Percentiles rank a stretch among this genome's conserved stretches.
Evolutionary conservation across 2,113 vertebrate genomes (phyloP).

Genomic region (Procavia capensis): DNA sequence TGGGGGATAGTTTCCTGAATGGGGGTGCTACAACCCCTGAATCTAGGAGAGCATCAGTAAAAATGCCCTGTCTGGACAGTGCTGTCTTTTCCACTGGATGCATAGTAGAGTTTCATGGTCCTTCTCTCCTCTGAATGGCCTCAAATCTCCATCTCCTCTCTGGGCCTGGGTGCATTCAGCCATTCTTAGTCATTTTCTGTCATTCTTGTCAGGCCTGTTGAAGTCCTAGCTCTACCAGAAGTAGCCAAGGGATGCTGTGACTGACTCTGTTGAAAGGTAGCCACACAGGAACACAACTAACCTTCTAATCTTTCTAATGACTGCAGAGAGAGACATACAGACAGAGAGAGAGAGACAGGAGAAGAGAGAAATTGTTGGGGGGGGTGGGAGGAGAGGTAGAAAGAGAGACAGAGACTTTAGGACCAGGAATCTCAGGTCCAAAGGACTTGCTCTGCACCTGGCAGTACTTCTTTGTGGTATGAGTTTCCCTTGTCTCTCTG

Average conservation of each 20-base stretch:
- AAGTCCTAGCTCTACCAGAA: background rate
- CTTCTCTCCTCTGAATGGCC: background rate
- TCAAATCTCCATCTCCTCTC: background rate
- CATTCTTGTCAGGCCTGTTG: background rate
- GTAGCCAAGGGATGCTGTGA: background rate
- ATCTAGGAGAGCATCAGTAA: background rate
- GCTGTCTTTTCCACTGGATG: background rate
- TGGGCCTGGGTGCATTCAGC: background rate
- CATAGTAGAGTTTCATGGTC: background rate
- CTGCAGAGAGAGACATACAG: background rate
- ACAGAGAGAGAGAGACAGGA: background rate
- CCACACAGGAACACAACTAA: background rate
- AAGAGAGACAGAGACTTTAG: background rate
- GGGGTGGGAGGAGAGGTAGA: too few species aligned
- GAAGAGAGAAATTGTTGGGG: background rate
- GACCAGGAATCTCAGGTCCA: too few species aligned
- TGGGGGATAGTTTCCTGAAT: background rate
- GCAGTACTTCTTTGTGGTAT: too few species aligned
- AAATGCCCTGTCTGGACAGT: rapidly evolving
- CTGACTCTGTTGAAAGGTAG: background rate
- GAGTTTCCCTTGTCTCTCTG: too few species aligned
- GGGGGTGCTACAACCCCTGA: background rate
- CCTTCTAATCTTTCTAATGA: background rate
- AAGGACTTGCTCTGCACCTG: too few species aligned
- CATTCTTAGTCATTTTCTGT: background rate